Evolutionary conservation across 2,113 vertebrate genomes (phyloP).

Genomic region (Parus major): DNA sequence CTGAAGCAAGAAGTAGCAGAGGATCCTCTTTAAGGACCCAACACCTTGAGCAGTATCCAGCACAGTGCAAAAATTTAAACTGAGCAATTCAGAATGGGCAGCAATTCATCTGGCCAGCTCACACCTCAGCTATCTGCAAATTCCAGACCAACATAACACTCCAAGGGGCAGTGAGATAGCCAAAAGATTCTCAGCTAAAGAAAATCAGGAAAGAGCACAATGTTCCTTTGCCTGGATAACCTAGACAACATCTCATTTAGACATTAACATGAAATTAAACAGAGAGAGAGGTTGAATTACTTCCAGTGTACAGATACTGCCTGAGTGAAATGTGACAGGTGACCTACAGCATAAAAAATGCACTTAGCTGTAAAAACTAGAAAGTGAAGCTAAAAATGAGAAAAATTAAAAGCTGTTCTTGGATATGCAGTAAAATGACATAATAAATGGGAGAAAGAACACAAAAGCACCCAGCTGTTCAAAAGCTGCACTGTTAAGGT

Average conservation of each 20-base stretch:
- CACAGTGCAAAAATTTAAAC: background rate
- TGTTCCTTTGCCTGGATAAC: conserved; percentile 22
- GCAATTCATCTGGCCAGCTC: conserved; percentile 6
- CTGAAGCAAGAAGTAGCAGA: background rate
- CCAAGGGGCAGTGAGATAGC: background rate
- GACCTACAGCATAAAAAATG: conserved; percentile 53
- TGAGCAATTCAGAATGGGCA: background rate
- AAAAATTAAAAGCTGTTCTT: conserved; percentile 16
- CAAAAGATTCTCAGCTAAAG: conserved; percentile 6
- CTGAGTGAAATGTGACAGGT: conserved; percentile 33
- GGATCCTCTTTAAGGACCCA: background rate
- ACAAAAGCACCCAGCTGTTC: background rate
- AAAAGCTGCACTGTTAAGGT: background rate
- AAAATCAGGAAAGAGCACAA: background rate
- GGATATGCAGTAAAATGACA: conserved; percentile 13
- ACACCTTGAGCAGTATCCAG: background rate
- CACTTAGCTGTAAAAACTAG: conserved; percentile 52
- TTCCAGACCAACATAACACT: background rate
- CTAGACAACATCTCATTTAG: conserved; percentile 58
- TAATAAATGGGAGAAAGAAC: background rate
- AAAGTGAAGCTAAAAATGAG: conserved; percentile 33
- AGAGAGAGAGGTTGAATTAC: conserved; percentile 35
- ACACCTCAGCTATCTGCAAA: conserved; percentile 9
- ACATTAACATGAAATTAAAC: conserved; percentile 45
- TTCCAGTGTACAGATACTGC: conserved; percentile 15